A percentile compares a stretch with the other conserved stretches of the same genome.
phyloP scores from a whole-genome alignment of 1,140 invertebrate genomes.

The Cydia amplana region DNA sequence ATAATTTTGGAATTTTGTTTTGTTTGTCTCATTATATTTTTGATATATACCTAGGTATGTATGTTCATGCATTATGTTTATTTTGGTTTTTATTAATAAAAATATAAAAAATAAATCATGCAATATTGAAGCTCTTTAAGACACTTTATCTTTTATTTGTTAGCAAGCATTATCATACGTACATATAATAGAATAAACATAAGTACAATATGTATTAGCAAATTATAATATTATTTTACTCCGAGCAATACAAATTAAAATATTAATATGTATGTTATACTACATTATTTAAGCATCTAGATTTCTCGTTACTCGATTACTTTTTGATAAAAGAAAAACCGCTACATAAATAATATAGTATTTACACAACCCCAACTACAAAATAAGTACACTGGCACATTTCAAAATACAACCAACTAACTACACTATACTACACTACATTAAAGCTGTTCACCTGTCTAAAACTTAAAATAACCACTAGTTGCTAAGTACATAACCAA shows the following conservation, averaged over 20 bases:
- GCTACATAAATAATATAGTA: constrained; percentile 2
- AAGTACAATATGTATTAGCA: not conserved
- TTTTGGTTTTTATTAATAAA: too few species aligned
- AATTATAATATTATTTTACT: not conserved
- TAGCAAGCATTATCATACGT: not conserved
- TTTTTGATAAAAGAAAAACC: not conserved
- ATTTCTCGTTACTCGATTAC: not conserved
- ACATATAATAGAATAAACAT: not conserved
- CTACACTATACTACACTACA: constrained; percentile 3
- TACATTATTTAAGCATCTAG: not conserved
- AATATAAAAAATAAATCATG: too few species aligned
- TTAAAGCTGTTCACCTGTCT: constrained; percentile 27
- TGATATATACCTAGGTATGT: too few species aligned
- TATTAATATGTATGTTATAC: not conserved
- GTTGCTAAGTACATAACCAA: not conserved
- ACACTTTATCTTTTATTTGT: not conserved
- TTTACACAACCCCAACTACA: constrained; percentile 22
- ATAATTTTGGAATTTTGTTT: too few species aligned
- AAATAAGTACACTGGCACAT: constrained; percentile 32
- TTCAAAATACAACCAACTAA: constrained; percentile 13
- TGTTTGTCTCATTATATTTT: too few species aligned
- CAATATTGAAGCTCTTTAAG: not conserved
- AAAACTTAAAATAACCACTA: not conserved
- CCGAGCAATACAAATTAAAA: not conserved
- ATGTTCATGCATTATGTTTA: too few species aligned